Evolutionary conservation across 2,888 invertebrate species (phyloP).

Genomic region (Schrankia costaestrigalis): DNA sequence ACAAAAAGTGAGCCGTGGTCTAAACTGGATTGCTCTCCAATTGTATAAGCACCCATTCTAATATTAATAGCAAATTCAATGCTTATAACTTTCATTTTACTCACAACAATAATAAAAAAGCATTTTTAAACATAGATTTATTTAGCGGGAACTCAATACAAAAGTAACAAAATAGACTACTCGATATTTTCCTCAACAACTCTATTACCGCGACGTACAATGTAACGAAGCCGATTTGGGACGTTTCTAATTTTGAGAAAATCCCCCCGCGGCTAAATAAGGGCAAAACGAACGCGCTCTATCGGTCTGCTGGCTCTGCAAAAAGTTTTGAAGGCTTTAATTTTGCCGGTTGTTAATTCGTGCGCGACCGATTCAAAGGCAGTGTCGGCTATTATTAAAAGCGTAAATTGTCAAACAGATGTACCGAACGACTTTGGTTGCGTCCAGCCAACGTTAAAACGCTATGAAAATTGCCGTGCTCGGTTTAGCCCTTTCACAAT

Average conservation of each 20-base stretch:
- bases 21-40: too few species aligned
- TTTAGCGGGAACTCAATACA: conserved; percentile 21
- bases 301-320: conserved; percentile 52
- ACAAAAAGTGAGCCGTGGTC: too few species aligned
- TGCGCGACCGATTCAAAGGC: conserved; percentile 74
- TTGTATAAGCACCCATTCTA: too few species aligned
- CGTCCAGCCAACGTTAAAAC: conserved; percentile 62
- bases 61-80: too few species aligned
- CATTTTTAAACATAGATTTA: conserved; percentile 15
- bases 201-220: conserved; percentile 33
- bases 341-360: conserved; percentile 74
- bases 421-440: conserved; percentile 67
- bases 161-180: conserved; percentile 13
- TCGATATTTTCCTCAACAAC: conserved; percentile 25
- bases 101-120: too few species aligned
- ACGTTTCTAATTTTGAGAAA: conserved; percentile 54
- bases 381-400: conserved; percentile 74
- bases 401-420: conserved; percentile 80
- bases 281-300: conserved; percentile 44
- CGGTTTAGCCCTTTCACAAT: conserved; percentile 38
- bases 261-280: conserved; percentile 46
- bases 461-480: conserved; percentile 58
- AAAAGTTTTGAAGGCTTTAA: conserved; percentile 76
- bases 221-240: conserved; percentile 36
- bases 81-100: too few species aligned